Base-by-base conservation (phyloP, 2,797 vertebrate species). In the Lycodopsis pacificus region DNA sequence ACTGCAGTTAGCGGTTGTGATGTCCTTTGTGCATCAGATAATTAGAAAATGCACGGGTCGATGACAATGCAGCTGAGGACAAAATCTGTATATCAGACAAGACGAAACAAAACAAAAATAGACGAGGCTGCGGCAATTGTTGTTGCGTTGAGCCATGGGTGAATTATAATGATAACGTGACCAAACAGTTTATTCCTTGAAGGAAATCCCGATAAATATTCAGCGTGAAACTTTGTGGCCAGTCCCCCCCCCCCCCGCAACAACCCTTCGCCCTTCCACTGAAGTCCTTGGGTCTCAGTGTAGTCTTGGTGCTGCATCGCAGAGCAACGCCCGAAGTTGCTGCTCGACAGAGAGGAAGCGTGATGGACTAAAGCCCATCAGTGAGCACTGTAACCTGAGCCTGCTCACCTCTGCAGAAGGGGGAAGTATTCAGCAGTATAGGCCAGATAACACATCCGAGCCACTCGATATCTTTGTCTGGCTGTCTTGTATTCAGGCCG, bases 21-120 rank as follows among this genome's bases (percentile, higher is more conserved):
- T 87, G 92, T 90, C 91, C 90, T 92, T 89, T 85, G 89, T 91
- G 85, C 85, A 88, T 90, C 65, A 61, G 86, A 88, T 91, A 89
- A 93, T 91, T 89, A 82, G 80, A 88, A 91, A 89, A 87, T 48
- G 77, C 76, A 67, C 30, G 76, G 88, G 89, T 91, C 89, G 91
- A 86, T 88, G 81, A 81, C 86, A 79, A 87, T 73, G 83, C 38
- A 57, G 77, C 32, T 19, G 79, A 91, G 88, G 84, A 91, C 86
- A 82, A 83, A 83, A 86, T 83, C 85, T 27, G 51, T 80, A 79
- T 59, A 87, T 88, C 86, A 86, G 74, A 74, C 73, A 30, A 74
- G 74, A 74, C 73, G 27, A 74, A 87, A 88, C 73, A 86, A 88
- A 84, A 82, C 71, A 76, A 65, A 49, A 76, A 82, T 70, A 65